A percentile compares a stretch with the other conserved stretches of the same genome.
Conservation (phyloP, 2,113 vertebrate genomes). For the Shinisaurus crocodilurus region DNA sequence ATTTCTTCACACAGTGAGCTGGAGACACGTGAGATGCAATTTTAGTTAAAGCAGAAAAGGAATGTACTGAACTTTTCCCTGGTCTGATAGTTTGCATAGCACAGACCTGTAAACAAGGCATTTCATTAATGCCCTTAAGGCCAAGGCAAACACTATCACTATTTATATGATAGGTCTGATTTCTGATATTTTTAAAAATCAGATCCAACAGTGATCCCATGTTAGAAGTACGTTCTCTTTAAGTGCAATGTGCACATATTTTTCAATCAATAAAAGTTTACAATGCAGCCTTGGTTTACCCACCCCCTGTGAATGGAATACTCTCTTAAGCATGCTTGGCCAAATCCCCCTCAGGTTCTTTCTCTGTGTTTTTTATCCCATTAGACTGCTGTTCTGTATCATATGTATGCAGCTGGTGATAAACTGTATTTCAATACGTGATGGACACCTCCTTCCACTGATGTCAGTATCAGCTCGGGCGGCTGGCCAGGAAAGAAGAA, state of each 20-base stretch:
- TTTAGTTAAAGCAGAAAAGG: neutral
- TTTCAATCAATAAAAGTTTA: neutral
- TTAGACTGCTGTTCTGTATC: constrained; percentile 43
- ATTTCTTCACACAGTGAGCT: neutral
- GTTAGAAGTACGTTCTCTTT: accelerated
- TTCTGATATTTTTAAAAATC: neutral
- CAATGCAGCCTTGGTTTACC: neutral
- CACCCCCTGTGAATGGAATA: constrained; percentile 6
- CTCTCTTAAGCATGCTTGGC: constrained; percentile 23
- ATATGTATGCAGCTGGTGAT: constrained; percentile 26
- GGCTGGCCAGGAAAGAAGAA: neutral
- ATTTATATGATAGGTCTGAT: neutral
- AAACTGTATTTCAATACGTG: constrained; percentile 30
- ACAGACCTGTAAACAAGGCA: neutral
- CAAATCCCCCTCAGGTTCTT: neutral
- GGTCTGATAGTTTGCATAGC: neutral
- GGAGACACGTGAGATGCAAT: neutral
- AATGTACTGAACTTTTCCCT: constrained; percentile 9
- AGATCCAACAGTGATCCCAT: no score
- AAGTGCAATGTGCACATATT: no score
- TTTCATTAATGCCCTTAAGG: neutral
- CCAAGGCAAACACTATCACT: neutral
- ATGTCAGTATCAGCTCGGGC: neutral
- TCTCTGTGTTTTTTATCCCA: neutral
- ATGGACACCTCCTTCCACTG: neutral